A percentile compares a stretch with the other conserved stretches of the same genome.
phyloP scores from a whole-genome alignment of 2,797 vertebrate species.

The Craterocephalus amniculus region DNA sequence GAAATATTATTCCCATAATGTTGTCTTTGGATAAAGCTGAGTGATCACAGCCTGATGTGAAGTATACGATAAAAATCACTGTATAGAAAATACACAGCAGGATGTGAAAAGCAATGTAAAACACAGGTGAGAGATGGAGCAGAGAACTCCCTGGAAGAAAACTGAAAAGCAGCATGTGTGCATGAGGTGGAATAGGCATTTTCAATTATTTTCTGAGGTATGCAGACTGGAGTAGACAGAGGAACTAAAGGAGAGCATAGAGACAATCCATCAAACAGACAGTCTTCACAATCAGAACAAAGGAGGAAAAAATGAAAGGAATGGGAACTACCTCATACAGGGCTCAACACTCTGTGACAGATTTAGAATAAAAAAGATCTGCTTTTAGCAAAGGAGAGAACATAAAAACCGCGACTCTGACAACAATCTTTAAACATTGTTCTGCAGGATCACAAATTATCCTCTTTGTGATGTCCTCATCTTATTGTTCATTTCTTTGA shows the following conservation, averaged over 20 bases:
- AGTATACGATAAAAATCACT: neutral
- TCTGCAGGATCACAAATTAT: neutral
- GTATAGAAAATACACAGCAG: constrained; percentile 8
- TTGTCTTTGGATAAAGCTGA: neutral
- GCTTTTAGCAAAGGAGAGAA: constrained; percentile 17
- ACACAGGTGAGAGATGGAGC: constrained; percentile 12
- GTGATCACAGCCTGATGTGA: neutral
- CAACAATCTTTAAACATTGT: constrained; percentile 1
- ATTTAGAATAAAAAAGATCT: too few species aligned
- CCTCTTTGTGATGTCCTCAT: neutral
- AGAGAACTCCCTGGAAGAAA: constrained; percentile 26
- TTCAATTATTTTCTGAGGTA: constrained; percentile 71
- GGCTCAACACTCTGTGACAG: constrained; percentile 40
- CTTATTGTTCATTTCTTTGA: neutral
- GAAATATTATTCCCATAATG: neutral
- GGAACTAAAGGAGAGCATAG: constrained; percentile 59
- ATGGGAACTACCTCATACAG: constrained; percentile 26
- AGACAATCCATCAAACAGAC: constrained; percentile 76
- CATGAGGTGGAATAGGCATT: constrained; percentile 55
- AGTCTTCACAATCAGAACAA: constrained; percentile 54
- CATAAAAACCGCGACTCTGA: constrained; percentile 7
- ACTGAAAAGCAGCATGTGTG: constrained; percentile 34
- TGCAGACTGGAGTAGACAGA: constrained; percentile 57
- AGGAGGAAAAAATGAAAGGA: constrained; percentile 15
- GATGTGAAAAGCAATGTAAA: constrained; percentile 21